phyloP scores from a whole-genome alignment of 1,140 invertebrate species.

The Musca vetustissima region DNA sequence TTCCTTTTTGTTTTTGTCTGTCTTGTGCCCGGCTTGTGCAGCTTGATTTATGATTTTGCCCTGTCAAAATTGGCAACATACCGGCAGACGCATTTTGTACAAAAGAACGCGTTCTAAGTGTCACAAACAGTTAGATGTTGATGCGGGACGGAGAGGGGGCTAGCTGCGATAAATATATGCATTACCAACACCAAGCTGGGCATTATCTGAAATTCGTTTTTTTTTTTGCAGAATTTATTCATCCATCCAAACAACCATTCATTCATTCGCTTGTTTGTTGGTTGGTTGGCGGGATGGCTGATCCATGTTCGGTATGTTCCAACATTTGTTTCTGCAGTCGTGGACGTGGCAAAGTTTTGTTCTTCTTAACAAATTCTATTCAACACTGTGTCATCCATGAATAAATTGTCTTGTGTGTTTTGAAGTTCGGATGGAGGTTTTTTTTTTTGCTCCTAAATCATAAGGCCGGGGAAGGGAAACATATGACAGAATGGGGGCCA shows the following conservation, averaged over 20 bases:
- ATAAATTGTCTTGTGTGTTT: slow-evolving; percentile 3
- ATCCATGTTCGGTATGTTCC: too few relatives aligned
- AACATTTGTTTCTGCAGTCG: neutral
- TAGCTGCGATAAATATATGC: too few relatives aligned
- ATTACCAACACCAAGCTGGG: neutral
- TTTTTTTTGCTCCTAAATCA: too few relatives aligned
- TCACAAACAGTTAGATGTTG: neutral
- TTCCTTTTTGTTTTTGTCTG: neutral
- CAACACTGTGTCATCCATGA: slow-evolving; percentile 17
- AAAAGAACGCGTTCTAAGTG: neutral
- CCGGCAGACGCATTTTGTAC: neutral
- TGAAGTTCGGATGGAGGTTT: too few relatives aligned
- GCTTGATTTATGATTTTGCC: slow-evolving; percentile 21
- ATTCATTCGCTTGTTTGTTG: neutral
- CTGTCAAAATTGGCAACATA: slow-evolving; percentile 19
- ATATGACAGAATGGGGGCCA: too few relatives aligned
- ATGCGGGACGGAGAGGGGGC: too few relatives aligned
- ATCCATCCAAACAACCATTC: too few relatives aligned
- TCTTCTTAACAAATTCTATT: slow-evolving; percentile 9
- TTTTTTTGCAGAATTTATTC: too few relatives aligned
- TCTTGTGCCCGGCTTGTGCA: too few relatives aligned
- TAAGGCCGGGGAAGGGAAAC: too few relatives aligned
- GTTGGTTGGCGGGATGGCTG: neutral
- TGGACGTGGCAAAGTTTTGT: neutral
- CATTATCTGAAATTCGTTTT: neutral